Percentiles rank a stretch among this genome's conserved stretches.
Conservation (phyloP, 2,888 invertebrate species). For the Cenopis cana region DNA sequence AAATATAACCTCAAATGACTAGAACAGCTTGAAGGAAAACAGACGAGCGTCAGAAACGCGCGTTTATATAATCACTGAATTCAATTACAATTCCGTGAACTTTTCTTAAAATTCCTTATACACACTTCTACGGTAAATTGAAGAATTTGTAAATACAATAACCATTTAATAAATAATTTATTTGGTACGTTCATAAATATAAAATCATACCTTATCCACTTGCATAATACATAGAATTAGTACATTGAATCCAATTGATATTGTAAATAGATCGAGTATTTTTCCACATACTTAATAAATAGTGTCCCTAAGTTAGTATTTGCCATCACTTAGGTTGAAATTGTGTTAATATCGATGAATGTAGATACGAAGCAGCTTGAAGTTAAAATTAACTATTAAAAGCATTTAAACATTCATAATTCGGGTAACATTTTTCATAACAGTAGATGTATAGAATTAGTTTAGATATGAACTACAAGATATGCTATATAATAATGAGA, state of each 20-base stretch:
- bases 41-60: conserved; percentile 27
- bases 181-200: conserved; percentile 42
- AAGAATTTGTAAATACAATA: conserved; percentile 29
- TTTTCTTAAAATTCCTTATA: conserved; percentile 8
- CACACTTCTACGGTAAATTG: conserved; percentile 31
- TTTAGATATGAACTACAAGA: conserved; percentile 78
- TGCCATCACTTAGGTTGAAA: conserved; percentile 11
- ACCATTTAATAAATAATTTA: conserved; percentile 39
- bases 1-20: conserved; percentile 35
- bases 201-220: conserved; percentile 44
- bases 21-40: conserved; percentile 25
- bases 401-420: conserved; percentile 45
- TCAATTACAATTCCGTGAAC: conserved; percentile 7
- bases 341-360: conserved; percentile 1
- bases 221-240: conserved; percentile 10
- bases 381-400: conserved; percentile 40
- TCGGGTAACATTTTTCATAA: conserved; percentile 50
- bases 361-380: conserved; percentile 31
- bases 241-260: background rate
- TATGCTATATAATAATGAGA: conserved; percentile 72
- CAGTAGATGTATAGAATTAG: conserved; percentile 51
- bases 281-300: background rate
- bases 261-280: background rate
- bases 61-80: conserved; percentile 26
- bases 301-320: background rate